Base-by-base conservation (phyloP, 2,113 vertebrate genomes). In the Nyctibius bracteatus region DNA sequence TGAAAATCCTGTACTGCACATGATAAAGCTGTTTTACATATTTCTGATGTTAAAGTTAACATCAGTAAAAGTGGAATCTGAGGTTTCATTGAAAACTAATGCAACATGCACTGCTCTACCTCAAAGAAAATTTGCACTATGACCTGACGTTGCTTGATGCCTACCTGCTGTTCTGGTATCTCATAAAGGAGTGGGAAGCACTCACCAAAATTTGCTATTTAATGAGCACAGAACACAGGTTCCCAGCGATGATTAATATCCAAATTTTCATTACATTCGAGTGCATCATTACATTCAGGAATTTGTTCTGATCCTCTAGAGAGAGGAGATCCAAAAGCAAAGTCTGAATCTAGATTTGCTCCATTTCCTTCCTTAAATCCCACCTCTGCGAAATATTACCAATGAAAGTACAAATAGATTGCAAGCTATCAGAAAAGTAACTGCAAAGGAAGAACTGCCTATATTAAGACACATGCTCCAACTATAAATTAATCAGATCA, bases 221-320 rank as follows among this genome's bases (percentile, higher is more conserved):
- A 93, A 84, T 89, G 31, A 90, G 77, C 52, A 90, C 21, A 47
- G 63, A 83, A 81, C 35, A 71, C 9, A 62, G 43, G 35, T 75
- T 95, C 67, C 71, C 72, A 59, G 67, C 51, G 61, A 86, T 68
- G 30, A 96, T 83, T 94, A 95, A 94, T 74, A 93, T 79, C 72
- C 37, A 78, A 88, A 81, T 84, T 90, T 95, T 88, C 55, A 88
- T 92, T 92, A 78, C 47, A 68, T 88, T 44, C 4, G 0, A 88
- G 63, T 25, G 27, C 68, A 78, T 92, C 59, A 89, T 71, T 94
- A 86, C 90, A 93, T 84, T 84, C 43, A 71, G 52, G 72, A 61
- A 74, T 90, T 93, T 92, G 55, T 81, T 92, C 75, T 61, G 43
- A 88, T 47, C 37, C 96, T 90, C 83, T 24, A 41, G 86, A 93